Conservation (phyloP, 2,797 vertebrate genomes). For the Enteromius viviparus region DNA sequence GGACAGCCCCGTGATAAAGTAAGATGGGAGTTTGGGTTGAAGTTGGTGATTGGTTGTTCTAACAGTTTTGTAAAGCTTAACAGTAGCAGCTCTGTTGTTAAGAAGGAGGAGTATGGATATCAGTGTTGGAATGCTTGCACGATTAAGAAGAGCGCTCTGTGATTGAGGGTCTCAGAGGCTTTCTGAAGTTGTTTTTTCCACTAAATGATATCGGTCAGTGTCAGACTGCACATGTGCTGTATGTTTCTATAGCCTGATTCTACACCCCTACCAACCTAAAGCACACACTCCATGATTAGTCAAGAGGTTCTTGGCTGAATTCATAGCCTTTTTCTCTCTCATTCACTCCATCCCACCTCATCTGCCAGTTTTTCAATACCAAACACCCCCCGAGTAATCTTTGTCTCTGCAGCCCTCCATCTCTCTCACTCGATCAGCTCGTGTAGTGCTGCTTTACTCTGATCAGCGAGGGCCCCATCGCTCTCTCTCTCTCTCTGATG, state of each 20-base stretch:
- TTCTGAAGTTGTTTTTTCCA: slow-evolving; percentile 4
- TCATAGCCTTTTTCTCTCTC: neutral
- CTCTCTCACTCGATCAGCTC: neutral
- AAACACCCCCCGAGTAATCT: neutral
- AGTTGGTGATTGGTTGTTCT: slow-evolving; percentile 44
- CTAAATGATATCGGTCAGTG: slow-evolving; percentile 17
- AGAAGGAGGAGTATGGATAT: slow-evolving; percentile 46
- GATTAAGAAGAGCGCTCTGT: slow-evolving; percentile 18
- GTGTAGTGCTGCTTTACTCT: slow-evolving; percentile 9
- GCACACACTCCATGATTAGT: neutral
- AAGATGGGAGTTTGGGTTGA: slow-evolving; percentile 38
- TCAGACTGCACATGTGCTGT: slow-evolving; percentile 13
- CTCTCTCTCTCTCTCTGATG: slow-evolving; percentile 2
- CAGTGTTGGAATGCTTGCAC: slow-evolving; percentile 55
- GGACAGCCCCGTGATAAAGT: slow-evolving; percentile 51
- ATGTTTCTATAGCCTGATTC: slow-evolving; percentile 21
- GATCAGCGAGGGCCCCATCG: slow-evolving; percentile 1
- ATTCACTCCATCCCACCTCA: neutral
- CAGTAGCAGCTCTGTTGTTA: slow-evolving; percentile 59
- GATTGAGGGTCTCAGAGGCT: neutral
- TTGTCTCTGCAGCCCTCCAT: neutral
- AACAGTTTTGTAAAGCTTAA: slow-evolving; percentile 43
- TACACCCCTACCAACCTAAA: neutral
- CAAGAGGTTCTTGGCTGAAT: neutral
- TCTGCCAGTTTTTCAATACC: neutral